These are phyloP conservation scores for Siniperca scherzeri DNA, from an alignment of 2,797 vertebrate genomes.

Conservation along the genomic window DNA sequence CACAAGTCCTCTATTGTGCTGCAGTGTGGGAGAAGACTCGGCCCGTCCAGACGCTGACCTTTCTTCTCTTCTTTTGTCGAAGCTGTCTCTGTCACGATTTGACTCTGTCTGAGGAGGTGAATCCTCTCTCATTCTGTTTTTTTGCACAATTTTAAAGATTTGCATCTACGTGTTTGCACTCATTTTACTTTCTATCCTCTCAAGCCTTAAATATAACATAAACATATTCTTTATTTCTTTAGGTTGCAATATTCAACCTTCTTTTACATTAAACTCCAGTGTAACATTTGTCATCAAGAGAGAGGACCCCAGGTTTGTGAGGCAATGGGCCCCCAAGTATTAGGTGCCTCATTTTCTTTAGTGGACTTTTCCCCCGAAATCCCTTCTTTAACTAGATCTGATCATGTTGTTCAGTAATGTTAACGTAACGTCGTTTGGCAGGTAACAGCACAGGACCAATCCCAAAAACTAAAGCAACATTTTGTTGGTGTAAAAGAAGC, in stretches of 20 bases:
- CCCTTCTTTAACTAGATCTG: not conserved
- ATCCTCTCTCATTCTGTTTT: not conserved
- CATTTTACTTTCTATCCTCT: not conserved
- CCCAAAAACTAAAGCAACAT: too few relatives aligned
- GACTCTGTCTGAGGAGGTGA: not conserved
- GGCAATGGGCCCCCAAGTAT: not conserved
- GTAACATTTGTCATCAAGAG: not conserved
- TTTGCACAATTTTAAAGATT: not conserved
- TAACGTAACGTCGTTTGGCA: not conserved
- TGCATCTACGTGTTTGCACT: not conserved
- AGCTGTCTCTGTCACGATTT: conserved; percentile 19
- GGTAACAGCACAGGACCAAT: not conserved
- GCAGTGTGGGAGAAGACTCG: conserved; percentile 35
- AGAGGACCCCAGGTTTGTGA: not conserved
- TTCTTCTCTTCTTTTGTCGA: not conserved
- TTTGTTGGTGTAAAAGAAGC: not conserved
- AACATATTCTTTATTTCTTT: not conserved
- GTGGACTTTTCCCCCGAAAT: not conserved
- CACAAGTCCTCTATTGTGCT: conserved; percentile 24
- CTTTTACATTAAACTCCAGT: not conserved
- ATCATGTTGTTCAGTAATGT: not conserved
- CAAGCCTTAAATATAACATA: not conserved
- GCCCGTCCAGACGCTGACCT: conserved; percentile 22
- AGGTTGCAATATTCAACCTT: not conserved
- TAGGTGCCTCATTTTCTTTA: not conserved